These are phyloP conservation scores for Flexamia atlantica DNA, from an alignment of 2,888 invertebrate genomes.

Conservation along the genomic window DNA sequence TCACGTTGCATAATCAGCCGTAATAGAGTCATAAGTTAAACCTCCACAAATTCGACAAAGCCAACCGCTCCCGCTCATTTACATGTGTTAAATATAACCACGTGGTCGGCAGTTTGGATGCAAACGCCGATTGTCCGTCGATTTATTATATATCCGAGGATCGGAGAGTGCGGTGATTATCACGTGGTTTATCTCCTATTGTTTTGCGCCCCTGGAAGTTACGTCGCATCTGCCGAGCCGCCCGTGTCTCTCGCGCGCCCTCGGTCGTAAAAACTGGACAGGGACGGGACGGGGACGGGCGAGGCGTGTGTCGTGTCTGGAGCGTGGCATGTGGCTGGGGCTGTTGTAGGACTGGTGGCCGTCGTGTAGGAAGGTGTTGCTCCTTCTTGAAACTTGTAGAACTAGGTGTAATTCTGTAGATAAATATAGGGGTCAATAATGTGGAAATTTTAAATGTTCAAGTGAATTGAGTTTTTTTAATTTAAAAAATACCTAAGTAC, in stretches of 20 bases:
- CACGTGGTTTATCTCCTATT: conserved; percentile 29
- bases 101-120: conserved; percentile 41
- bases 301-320: not conserved
- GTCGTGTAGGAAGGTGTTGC: no score
- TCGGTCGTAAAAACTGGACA: conserved; percentile 43
- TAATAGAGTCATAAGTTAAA: conserved; percentile 22
- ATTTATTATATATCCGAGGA: conserved; percentile 35
- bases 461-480: no score
- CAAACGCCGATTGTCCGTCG: conserved; percentile 42
- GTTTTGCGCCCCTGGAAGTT: conserved; percentile 18
- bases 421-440: no score
- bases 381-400: not conserved
- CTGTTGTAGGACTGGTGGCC: no score
- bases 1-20: not conserved
- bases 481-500: no score
- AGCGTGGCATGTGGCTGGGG: not conserved
- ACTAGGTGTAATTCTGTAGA: no score
- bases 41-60: conserved; percentile 18
- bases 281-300: not conserved
- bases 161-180: conserved; percentile 21
- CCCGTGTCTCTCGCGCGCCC: conserved; percentile 39
- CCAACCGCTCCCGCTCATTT: conserved; percentile 2
- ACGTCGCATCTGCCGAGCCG: conserved; percentile 31
- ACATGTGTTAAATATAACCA: conserved; percentile 36
- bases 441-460: no score